phyloP scores from a whole-genome alignment of 2,888 invertebrate species.

The Microchrysa polita region DNA sequence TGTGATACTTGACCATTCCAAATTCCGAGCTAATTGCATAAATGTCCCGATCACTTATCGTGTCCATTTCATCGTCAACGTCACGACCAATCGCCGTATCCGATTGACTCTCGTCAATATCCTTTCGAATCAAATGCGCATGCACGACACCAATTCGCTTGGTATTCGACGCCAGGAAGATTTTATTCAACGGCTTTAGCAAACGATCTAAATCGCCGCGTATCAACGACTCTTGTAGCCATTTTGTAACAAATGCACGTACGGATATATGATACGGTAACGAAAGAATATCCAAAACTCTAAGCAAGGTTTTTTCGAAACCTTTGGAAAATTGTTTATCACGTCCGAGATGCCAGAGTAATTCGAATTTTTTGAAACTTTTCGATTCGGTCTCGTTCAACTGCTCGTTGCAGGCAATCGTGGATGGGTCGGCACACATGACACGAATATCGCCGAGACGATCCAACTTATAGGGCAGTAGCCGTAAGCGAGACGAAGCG shows the following conservation, averaged over 20 bases:
- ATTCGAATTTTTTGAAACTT: conserved; percentile 63
- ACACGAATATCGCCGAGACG: conserved; percentile 60
- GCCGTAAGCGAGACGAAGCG: not conserved
- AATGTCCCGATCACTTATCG: conserved; percentile 67
- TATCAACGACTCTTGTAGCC: conserved; percentile 78
- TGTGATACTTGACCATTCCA: conserved; percentile 73
- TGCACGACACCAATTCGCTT: conserved; percentile 84
- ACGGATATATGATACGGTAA: conserved; percentile 62
- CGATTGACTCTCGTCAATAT: conserved; percentile 62
- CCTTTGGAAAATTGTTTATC: conserved; percentile 66
- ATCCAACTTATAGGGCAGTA: conserved; percentile 59
- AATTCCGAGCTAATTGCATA: conserved; percentile 85
- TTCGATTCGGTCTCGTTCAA: conserved; percentile 61
- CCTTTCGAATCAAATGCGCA: conserved; percentile 69
- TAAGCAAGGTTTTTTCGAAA: conserved; percentile 73
- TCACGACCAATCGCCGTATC: conserved; percentile 56
- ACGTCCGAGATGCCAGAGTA: conserved; percentile 80
- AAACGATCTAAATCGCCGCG: conserved; percentile 81
- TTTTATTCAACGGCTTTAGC: conserved; percentile 78
- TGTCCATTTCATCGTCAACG: conserved; percentile 54
- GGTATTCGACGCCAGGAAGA: conserved; percentile 80
- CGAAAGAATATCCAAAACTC: conserved; percentile 67
- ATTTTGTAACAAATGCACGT: conserved; percentile 73
- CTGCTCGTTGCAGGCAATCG: conserved; percentile 54
- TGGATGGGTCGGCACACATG: conserved; percentile 58